A percentile compares a stretch with the other conserved stretches of the same genome.
Conservation (phyloP, 1,140 invertebrate species). For the Catajapyx aquilonaris region DNA sequence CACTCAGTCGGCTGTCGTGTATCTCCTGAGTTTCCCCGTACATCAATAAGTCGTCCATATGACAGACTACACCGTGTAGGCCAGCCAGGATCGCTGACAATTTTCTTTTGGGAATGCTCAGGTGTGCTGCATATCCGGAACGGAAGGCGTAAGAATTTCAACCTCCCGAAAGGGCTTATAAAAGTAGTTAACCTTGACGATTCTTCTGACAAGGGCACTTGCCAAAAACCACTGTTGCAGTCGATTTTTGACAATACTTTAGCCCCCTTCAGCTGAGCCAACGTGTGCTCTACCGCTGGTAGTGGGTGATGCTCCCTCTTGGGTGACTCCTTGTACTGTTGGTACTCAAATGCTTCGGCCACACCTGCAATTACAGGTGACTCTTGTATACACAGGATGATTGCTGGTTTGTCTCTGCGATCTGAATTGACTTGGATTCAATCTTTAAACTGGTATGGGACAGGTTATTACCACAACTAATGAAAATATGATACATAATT, state of each 20-base stretch:
- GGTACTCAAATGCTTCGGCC: too few relatives aligned
- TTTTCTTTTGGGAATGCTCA: conserved; percentile 11
- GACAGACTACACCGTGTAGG: conserved; percentile 7
- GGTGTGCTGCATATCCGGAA: conserved; percentile 7
- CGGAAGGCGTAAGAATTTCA: conserved; percentile 5
- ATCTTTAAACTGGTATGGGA: too few relatives aligned
- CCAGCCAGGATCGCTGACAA: conserved; percentile 7
- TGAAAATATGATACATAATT: too few relatives aligned
- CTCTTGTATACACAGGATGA: too few relatives aligned
- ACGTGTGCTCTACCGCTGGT: conserved; percentile 11
- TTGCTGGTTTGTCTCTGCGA: too few relatives aligned
- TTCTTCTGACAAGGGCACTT: conserved; percentile 12
- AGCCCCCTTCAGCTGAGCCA: conserved; percentile 12
- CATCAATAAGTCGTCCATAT: conserved; percentile 12
- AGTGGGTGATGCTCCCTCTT: conserved; percentile 13
- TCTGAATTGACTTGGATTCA: too few relatives aligned
- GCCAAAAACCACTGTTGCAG: conserved; percentile 15
- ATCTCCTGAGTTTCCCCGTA: conserved; percentile 7
- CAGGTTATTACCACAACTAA: too few relatives aligned
- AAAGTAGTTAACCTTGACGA: conserved; percentile 10
- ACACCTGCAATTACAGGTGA: too few relatives aligned
- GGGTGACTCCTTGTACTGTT: conserved; percentile 14
- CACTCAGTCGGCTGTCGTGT: conserved; percentile 8
- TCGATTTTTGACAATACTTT: conserved; percentile 16
- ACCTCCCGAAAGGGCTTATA: conserved; percentile 7